A percentile compares a stretch with the other conserved stretches of the same genome.
Conservation (phyloP, 2,888 invertebrate genomes). For the Lamproptera curius region DNA sequence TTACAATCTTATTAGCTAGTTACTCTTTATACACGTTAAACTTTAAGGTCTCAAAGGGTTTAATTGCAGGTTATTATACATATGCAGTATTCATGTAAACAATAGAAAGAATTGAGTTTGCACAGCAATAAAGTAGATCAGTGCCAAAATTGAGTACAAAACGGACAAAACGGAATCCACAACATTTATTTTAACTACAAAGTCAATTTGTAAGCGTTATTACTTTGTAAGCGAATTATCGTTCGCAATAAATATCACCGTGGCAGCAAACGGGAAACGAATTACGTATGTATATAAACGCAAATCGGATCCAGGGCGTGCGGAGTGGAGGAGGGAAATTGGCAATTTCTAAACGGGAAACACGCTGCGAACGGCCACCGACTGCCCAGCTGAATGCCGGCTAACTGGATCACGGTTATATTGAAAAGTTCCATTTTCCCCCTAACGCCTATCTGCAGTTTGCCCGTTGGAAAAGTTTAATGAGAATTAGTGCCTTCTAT, state of each 20-base stretch:
- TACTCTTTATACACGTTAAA: too few species aligned
- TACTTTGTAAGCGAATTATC: conserved; percentile 13
- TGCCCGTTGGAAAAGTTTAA: background rate
- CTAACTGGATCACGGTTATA: conserved; percentile 14
- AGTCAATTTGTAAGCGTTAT: conserved; percentile 3
- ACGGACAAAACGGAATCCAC: too few species aligned
- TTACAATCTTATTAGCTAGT: too few species aligned
- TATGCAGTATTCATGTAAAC: too few species aligned
- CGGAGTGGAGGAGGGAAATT: conserved; percentile 55
- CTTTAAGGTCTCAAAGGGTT: too few species aligned
- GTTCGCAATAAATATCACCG: conserved; percentile 19
- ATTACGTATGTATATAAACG: conserved; percentile 36
- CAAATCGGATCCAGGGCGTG: conserved; percentile 35
- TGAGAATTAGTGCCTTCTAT: background rate
- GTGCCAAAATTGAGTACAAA: too few species aligned
- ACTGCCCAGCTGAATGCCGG: conserved; percentile 13
- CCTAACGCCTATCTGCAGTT: background rate
- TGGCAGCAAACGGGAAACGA: conserved; percentile 30
- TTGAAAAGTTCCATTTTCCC: conserved; percentile 1
- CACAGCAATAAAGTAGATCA: too few species aligned
- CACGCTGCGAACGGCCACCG: conserved; percentile 20
- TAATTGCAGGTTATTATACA: too few species aligned
- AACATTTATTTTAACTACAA: too few species aligned
- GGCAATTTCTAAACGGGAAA: conserved; percentile 53
- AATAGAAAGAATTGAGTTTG: too few species aligned